Evolutionary conservation across 2,113 vertebrate genomes (phyloP), one percentile per base, ranked within the genome.

Genomic region (Trematomus loennbergii): DNA sequence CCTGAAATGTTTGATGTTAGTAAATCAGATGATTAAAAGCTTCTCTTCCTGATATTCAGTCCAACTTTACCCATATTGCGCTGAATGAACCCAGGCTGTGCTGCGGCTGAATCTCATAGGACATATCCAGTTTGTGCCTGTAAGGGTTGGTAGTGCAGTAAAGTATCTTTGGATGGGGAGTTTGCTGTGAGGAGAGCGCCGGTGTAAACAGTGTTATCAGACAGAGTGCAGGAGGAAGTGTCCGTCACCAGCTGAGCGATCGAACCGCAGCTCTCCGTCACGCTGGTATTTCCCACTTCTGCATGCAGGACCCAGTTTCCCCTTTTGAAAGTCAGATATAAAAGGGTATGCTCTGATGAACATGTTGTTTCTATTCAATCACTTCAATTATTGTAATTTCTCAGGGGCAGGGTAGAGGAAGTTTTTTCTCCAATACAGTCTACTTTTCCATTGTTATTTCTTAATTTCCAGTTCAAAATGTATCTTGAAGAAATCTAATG

Each of bases 161-260:
- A 73, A 71, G 83, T 81, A 55, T 83, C 29, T 58, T 66, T 59
- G 79, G 76, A 70, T 75, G 74, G 55, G 45, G 49, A 18, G 36
- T 33, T 79, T 60, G 58, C 75, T 78, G 45, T 25, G 68, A 75
- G 67, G 63, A 78, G 63, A 88, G 77, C 61, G 36, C 29, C 29
- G 3, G n/a, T 69, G 83, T 91, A 92, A 91, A 88, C 90, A 88
- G 36, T 74, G 79, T 93, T 94, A 92, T 95, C 94, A 88, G 88
- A 49, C 70, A 48, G 50, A 40, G 75, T 72, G 86, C 92, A 91
- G 92, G 75, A 93, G 91, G 91, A 95, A 82, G 75, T 91, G 78
- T 91, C 92, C 50, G 67, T 94, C 91, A 87, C 50, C 86, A 83
- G 75, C 77, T 70, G 78, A 89, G 83, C 43, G 73, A 90, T 93